phyloP scores from a whole-genome alignment of 1,140 invertebrate genomes.

The Ooceraea biroi region DNA sequence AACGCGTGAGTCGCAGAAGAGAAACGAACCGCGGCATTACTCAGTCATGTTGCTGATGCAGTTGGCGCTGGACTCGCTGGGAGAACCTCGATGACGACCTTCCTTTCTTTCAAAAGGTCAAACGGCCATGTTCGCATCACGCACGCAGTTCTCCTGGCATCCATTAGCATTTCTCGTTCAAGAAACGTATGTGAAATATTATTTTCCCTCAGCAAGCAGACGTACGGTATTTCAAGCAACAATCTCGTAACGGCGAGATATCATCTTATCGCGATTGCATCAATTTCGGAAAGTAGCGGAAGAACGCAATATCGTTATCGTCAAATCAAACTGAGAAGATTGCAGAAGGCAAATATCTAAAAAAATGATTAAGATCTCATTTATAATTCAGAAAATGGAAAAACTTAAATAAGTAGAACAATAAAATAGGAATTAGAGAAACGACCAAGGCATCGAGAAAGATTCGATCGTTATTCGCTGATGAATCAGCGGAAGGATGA shows the following conservation, averaged over 20 bases:
- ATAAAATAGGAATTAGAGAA: no score
- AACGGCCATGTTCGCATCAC: conserved; percentile 64
- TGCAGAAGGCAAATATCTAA: no score
- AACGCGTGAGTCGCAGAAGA: conserved; percentile 15
- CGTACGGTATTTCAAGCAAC: conserved; percentile 29
- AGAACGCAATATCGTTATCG: background rate
- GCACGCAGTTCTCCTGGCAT: conserved; percentile 48
- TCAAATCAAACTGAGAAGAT: background rate
- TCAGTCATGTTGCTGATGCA: conserved; percentile 51
- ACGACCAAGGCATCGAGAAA: no score
- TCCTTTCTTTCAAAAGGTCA: conserved; percentile 79
- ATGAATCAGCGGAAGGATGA: background rate
- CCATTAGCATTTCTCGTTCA: conserved; percentile 68
- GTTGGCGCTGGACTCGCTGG: conserved; percentile 30
- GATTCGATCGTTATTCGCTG: background rate
- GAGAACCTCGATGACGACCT: conserved; percentile 64
- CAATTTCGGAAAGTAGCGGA: conserved; percentile 15
- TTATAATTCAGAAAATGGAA: no score
- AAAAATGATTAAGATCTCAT: background rate
- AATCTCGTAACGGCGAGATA: conserved; percentile 13
- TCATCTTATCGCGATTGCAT: background rate
- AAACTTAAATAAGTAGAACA: no score
- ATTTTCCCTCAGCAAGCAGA: conserved; percentile 23
- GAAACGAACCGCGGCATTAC: conserved; percentile 32
- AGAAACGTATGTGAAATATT: conserved; percentile 40